Evolutionary conservation across 2,797 vertebrate species (phyloP), one percentile per base, ranked within the genome.

Genomic region (Clangula hyemalis): DNA sequence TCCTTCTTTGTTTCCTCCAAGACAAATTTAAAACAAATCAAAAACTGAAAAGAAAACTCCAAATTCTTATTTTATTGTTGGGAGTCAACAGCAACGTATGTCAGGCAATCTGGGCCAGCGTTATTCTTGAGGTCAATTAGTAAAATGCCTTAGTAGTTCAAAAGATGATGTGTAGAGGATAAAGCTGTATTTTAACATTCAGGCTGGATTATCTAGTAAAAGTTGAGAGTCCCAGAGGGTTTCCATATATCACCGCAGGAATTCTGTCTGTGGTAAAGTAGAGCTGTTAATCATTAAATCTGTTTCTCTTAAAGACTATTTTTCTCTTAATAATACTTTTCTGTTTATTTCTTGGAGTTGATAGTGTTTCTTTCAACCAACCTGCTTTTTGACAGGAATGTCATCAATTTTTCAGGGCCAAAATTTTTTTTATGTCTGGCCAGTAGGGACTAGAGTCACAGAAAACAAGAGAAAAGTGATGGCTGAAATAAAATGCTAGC

Each of bases 301-400:
- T 61, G 41, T 88, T 89, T 57, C 90, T 75, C 61, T 71, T 92
- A 83, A 88, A 94, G 89, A 79, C 51, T 60, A 22, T 81, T 84
- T 87, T 91, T 85, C 81, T 93, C 62, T 92, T 86, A 90, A 86
- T 56, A 62, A 85, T 62, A 83, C 49, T 88, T 87, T 68, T 45
- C 30, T 88, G 85, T 89, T 88, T 91, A 94, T 79, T 86, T 91
- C 84, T 85, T 91, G 24, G 71, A 45, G 69, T 90, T 76, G 24
- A 72, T 77, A 70, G 64, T 41, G 28, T 18, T 96, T 72, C 72
- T 95, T 93, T 92, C 61, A 84, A 77, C 41, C 65, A 81, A 84
- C 85, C 43, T 82, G 79, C 49, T 69, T 90, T 69, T 90, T 69
- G 54, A 89, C 38, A 47, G 28, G 81, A 95, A 92, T 85, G 57